These are phyloP conservation scores for Zootermopsis nevadensis DNA, from an alignment of 2,888 invertebrate species.

Conservation along the genomic window DNA sequence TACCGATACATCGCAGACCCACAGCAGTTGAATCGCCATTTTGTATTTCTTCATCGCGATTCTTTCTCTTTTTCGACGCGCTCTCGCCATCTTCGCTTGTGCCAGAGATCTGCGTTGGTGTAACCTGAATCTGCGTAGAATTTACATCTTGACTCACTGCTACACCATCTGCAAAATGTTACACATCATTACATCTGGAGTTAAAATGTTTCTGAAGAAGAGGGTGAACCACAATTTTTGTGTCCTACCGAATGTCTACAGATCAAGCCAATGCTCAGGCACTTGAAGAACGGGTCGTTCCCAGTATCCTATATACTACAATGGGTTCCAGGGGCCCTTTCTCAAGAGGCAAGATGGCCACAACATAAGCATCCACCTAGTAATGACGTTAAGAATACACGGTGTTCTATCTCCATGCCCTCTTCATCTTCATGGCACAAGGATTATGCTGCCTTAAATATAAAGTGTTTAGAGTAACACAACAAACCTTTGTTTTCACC, in stretches of 20 bases:
- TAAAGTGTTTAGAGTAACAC: background rate
- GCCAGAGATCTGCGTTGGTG: background rate
- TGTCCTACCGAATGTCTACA: too few species aligned
- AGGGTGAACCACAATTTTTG: background rate
- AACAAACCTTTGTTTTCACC: conserved; percentile 6
- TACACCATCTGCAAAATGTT: background rate
- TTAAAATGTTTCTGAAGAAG: background rate
- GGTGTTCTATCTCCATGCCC: too few species aligned
- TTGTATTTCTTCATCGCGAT: background rate
- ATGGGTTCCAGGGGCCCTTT: too few species aligned
- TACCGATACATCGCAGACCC: conserved; percentile 75
- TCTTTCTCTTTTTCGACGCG: conserved; percentile 1
- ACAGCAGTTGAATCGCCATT: conserved; percentile 33
- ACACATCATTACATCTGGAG: background rate
- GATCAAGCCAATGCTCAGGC: too few species aligned
- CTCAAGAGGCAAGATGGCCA: too few species aligned
- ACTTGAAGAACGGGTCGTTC: too few species aligned
- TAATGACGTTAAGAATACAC: too few species aligned
- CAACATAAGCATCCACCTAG: too few species aligned
- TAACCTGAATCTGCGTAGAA: background rate
- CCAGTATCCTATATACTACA: too few species aligned
- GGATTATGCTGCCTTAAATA: background rate
- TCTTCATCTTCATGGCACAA: background rate
- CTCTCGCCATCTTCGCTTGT: background rate
- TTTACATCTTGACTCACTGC: background rate